These are phyloP conservation scores for Gastrophysa polygoni DNA, from an alignment of 2,888 invertebrate genomes.

Conservation along the genomic window DNA sequence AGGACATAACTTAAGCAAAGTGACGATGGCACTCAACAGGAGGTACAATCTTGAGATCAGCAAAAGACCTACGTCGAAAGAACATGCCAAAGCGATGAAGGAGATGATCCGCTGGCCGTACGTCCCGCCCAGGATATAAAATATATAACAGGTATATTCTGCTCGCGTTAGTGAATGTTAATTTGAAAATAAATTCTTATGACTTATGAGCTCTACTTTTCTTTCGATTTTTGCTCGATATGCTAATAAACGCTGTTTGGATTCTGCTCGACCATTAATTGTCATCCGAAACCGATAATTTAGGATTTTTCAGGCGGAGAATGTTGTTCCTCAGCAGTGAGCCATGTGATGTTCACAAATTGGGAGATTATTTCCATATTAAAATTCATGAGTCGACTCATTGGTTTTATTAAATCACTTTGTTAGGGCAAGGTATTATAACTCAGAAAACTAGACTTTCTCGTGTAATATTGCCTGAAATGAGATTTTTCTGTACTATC, in stretches of 20 bases:
- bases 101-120: neutral
- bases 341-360: slow-evolving; percentile 10
- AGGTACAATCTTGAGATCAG: slow-evolving; percentile 21
- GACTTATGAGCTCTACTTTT: slow-evolving; percentile 13
- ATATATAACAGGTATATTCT: slow-evolving; percentile 27
- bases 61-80: slow-evolving; percentile 26
- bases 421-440: no score
- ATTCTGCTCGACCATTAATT: slow-evolving; percentile 9
- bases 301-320: neutral
- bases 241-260: slow-evolving; percentile 13
- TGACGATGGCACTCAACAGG: slow-evolving; percentile 38
- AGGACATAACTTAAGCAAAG: slow-evolving; percentile 38
- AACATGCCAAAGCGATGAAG: neutral
- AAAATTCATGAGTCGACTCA: neutral
- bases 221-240: slow-evolving; percentile 9
- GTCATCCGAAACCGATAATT: slow-evolving; percentile 9
- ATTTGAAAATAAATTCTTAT: slow-evolving; percentile 26
- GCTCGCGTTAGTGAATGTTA: slow-evolving; percentile 23
- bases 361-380: slow-evolving; percentile 14
- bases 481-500: no score
- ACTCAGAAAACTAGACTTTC: no score
- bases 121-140: slow-evolving; percentile 14
- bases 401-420: neutral
- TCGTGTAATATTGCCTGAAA: no score
- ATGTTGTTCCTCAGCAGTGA: slow-evolving; percentile 10